Conservation (phyloP, 2,888 invertebrate genomes). For the Muschampia plurimacula region DNA sequence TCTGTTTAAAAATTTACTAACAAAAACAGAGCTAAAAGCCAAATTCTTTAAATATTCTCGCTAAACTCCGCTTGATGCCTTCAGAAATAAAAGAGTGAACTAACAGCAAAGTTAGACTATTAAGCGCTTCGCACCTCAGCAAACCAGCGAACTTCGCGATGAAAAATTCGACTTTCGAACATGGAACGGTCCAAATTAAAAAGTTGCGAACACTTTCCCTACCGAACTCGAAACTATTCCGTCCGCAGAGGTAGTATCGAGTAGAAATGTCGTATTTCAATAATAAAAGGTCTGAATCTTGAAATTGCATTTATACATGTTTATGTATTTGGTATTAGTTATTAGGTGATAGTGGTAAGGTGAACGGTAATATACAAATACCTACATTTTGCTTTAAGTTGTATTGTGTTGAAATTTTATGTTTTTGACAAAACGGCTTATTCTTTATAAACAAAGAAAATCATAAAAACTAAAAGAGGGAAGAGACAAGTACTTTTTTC, state of each 20-base stretch:
- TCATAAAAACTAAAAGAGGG: too few relatives aligned
- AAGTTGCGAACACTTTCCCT: slow-evolving; percentile 78
- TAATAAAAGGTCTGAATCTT: too few relatives aligned
- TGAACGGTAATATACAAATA: too few relatives aligned
- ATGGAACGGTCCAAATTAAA: slow-evolving; percentile 72
- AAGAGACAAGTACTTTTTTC: too few relatives aligned
- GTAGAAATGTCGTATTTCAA: neutral
- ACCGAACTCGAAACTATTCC: slow-evolving; percentile 72
- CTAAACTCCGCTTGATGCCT: slow-evolving; percentile 34
- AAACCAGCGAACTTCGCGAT: slow-evolving; percentile 53
- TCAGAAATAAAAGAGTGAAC: slow-evolving; percentile 38
- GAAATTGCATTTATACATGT: too few relatives aligned
- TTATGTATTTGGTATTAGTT: too few relatives aligned
- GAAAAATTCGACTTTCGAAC: slow-evolving; percentile 76
- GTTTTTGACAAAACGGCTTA: too few relatives aligned
- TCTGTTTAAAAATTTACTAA: neutral
- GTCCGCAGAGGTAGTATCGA: slow-evolving; percentile 1
- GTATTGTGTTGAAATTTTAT: too few relatives aligned
- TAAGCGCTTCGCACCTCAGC: slow-evolving; percentile 52
- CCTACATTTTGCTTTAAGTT: too few relatives aligned
- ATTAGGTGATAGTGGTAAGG: too few relatives aligned
- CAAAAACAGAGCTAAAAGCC: slow-evolving; percentile 3
- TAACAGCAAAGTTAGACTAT: slow-evolving; percentile 60
- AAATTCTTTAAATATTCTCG: slow-evolving; percentile 17
- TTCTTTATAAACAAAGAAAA: too few relatives aligned